Base-by-base conservation (phyloP, 2,888 invertebrate species). In the Drosophila kuntzei region DNA sequence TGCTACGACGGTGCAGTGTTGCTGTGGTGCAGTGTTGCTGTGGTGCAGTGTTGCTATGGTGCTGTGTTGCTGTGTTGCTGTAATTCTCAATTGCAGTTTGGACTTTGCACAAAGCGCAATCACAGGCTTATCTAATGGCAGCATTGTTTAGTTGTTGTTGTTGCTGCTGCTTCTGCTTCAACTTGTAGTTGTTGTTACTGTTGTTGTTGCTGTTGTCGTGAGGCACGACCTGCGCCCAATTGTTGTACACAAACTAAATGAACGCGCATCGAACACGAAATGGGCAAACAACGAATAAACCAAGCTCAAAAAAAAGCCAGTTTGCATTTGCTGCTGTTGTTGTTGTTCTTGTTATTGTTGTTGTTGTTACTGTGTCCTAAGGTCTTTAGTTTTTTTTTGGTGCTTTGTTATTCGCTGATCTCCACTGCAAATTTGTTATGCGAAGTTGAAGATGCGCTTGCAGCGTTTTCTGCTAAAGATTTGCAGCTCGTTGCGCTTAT, bases 171-270 rank as follows among this genome's bases (percentile, higher is more conserved):
- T 47, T 11, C 49, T 54, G 46, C 60, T 29, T 60, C n/a, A 39
- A 29, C 47, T 57, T 58, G 16, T 18, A 41, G 37, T 36, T 20
- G 39, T 54, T 22, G 22, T 22, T 27, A 2, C 25, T 7, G 25
- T 25, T 39, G 50, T 20, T 51, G 20, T 44, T 55, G 39, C 36
- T 51, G 46, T 11, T 86, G 85, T 88, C 88, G 90, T 90, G 87
- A 75, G 72, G 84, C 87, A 88, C 87, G 87, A 88, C 87, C 85
- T 87, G 82, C 80, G 78, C 73, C 79, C 89, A 89, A 87, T 82
- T 89, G 89, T 86, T 87, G 82, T 74, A 68, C 75, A 61, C 53
- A 83, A 85, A 76, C 72, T 83, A 87, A 85, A 87, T 79, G 83
- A 85, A 85, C 78, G 83, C 76, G 86, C 87, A 77, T 83, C 79